Base-by-base conservation (phyloP, 2,888 invertebrate species). In the Bugulina stolonifera region DNA sequence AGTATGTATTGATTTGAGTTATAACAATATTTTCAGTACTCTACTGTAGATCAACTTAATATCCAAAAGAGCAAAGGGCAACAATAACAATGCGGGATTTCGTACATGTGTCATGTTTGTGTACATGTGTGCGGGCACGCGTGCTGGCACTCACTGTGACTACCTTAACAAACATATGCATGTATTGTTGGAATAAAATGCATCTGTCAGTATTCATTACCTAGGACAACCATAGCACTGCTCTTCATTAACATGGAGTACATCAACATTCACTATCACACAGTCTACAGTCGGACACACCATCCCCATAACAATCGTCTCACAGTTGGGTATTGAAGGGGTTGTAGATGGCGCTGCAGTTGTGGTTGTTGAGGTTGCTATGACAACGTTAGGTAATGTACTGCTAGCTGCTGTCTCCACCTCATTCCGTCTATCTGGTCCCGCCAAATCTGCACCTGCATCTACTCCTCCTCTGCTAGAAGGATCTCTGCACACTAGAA, bases 161-260 rank as follows among this genome's bases (percentile, higher is more conserved):
- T n/a, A n/a, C n/a, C n/a, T n/a, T n/a, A n/a, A n/a, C n/a, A n/a
- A n/a, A n/a, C n/a, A n/a, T n/a, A n/a, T n/a, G n/a, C n/a, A n/a
- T n/a, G n/a, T n/a, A n/a, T n/a, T n/a, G n/a, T n/a, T n/a, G n/a
- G n/a, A n/a, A n/a, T n/a, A n/a, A n/a, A n/a, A n/a, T n/a, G n/a
- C n/a, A n/a, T n/a, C n/a, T n/a, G n/a, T n/a, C n/a, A n/a, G n/a
- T n/a, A n/a, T 14, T 52, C 5, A 57, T 64, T 32, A 64, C 64
- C 64, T 64, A 10, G 18, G 32, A 32, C 64, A 64, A 5, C 34
- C 34, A 34, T 64, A 64, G 64, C 64, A 64, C 2, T 64, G 10
- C 5, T 10, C 10, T 18, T 32, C 64, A 64, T 64, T 32, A 32
- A 64, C 32, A n/a, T 2, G 25, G 32, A 64, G 22, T 2, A 64